These are phyloP conservation scores for Tupaia chinensis DNA, from an alignment of 2,113 vertebrate species.

Conservation along the genomic window DNA sequence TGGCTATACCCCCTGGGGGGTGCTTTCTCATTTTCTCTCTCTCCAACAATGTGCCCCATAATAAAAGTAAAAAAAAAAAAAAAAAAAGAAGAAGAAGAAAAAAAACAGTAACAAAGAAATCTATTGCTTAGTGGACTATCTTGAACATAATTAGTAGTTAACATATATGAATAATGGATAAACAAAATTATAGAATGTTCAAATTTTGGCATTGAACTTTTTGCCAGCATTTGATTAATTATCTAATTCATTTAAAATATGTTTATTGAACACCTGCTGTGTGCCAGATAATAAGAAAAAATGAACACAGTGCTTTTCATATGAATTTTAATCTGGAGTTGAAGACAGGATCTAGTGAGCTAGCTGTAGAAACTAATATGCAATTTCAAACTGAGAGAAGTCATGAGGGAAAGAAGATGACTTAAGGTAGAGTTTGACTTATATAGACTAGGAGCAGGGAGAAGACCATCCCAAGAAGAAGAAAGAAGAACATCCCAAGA, in stretches of 20 bases:
- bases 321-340: conserved; percentile 31
- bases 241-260: not conserved
- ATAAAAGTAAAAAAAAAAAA: no score
- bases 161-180: not conserved
- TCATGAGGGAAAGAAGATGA: not conserved
- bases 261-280: conserved; percentile 4
- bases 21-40: no score
- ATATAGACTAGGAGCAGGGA: not conserved
- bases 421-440: conserved; percentile 30
- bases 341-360: not conserved
- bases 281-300: conserved; percentile 30
- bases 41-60: no score
- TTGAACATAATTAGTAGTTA: conserved; percentile 16
- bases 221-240: conserved; percentile 18
- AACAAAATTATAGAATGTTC: conserved; percentile 20
- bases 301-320: not conserved
- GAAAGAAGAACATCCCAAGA: not conserved
- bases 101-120: not conserved
- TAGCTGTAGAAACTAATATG: conserved; percentile 24
- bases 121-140: not conserved
- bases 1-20: no score
- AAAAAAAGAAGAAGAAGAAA: no score
- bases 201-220: conserved; percentile 39
- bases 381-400: conserved; percentile 9
- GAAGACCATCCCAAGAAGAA: not conserved